Evolutionary conservation across 2,113 vertebrate genomes (phyloP), one percentile per base, ranked within the genome.

Genomic region (Pungitius pungitius): DNA sequence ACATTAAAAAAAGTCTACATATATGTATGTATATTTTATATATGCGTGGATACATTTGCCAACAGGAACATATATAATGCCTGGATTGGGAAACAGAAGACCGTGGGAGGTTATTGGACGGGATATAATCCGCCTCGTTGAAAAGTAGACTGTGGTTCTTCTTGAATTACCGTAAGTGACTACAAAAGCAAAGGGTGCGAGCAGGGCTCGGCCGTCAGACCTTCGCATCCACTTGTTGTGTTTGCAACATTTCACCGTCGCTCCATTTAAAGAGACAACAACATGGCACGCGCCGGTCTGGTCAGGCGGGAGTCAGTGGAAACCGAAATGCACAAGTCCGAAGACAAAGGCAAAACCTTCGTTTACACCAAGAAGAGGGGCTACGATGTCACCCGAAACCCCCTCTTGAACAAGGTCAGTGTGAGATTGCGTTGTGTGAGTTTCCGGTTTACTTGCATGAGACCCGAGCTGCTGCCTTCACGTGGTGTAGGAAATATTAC

Each of bases 351-450:
- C 17, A 91, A 88, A 66, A 87, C 78, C 20, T 90, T 92, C 33
- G 86, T 93, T 27, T 91, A 91, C 91, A 94, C 94, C 62, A 93
- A 92, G 91, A 95, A 95, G 87, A 92, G 94, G 91, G 95, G 96
- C 87, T 95, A 93, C 88, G 93, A 96, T 55, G 88, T 97, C 24
- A 94, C 93, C 39, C 92, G 97, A 9, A 89, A 92, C 92, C 95
- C 96, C 4, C 87, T 92, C 72, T 92, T 96, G 69, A 97, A 97
- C 89, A 97, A 97, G 95, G 96, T 97, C 42, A 73, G 74, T 24
- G 47, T 8, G 5, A 1, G 3, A 18, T 15, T 0, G 27, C 12
- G 20, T 26, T n/a, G 26, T 3, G 37, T 0, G 10, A 35, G n/a
- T 82, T 84, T 76, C 12, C 35, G 8, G 20, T n/a, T 59, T 18